A percentile compares a stretch with the other conserved stretches of the same genome.
Evolutionary conservation across 1,140 invertebrate genomes (phyloP).

Genomic region (Procambarus virginalis): DNA sequence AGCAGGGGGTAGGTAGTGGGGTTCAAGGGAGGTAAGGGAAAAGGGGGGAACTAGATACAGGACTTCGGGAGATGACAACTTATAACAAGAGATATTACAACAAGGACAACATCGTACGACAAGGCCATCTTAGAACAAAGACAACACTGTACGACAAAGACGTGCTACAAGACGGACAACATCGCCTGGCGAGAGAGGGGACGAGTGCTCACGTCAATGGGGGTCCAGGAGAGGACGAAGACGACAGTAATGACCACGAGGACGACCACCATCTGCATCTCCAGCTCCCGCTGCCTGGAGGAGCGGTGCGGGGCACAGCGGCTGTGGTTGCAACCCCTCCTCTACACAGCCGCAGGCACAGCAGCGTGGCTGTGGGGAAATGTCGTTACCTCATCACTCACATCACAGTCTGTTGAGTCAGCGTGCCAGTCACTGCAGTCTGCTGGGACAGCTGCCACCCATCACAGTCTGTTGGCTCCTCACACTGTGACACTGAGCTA

Average conservation of each 20-base stretch:
- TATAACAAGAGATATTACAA: not conserved
- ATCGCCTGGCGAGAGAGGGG: too few species aligned
- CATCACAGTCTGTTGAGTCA: too few species aligned
- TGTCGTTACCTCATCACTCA: too few species aligned
- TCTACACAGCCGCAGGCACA: conserved; percentile 42
- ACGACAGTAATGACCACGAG: conserved; percentile 74
- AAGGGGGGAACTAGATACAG: not conserved
- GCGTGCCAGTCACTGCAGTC: too few species aligned
- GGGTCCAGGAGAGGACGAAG: conserved; percentile 75
- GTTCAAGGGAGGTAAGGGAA: not conserved
- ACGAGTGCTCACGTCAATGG: conserved; percentile 74
- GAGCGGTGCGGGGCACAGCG: conserved; percentile 67
- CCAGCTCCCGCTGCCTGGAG: conserved; percentile 73
- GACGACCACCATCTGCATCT: conserved; percentile 75
- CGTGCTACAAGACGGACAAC: too few species aligned
- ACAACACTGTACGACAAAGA: not conserved
- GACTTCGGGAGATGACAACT: not conserved
- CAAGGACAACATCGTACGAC: too few species aligned
- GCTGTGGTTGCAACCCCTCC: not conserved
- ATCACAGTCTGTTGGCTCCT: too few species aligned
- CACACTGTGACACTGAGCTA: too few species aligned
- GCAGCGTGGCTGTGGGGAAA: conserved; percentile 27
- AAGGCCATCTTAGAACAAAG: too few species aligned
- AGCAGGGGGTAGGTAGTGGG: not conserved
- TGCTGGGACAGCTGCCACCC: too few species aligned